Percentiles rank a stretch among this genome's conserved stretches.
Evolutionary conservation across 2,113 vertebrate genomes (phyloP).

Genomic region (Gila orcuttii): DNA sequence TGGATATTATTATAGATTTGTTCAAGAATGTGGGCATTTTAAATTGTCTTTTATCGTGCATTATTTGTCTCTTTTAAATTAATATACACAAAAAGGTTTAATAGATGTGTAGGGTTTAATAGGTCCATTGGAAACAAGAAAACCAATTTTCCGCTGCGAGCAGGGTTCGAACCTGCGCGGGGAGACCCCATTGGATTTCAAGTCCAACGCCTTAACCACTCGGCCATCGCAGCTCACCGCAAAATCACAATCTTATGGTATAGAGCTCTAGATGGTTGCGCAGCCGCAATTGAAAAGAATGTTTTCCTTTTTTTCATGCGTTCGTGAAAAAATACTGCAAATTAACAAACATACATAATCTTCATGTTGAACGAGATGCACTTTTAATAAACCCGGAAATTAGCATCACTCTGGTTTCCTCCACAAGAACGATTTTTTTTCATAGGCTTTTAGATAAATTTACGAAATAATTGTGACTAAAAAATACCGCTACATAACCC

Average conservation of each 20-base stretch:
- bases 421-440: background rate
- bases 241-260: rapidly evolving
- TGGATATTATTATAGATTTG: background rate
- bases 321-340: no score
- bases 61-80: background rate
- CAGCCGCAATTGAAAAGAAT: rapidly evolving
- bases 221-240: constrained; percentile 81
- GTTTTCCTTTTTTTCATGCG: no score
- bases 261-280: no score
- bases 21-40: background rate
- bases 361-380: background rate
- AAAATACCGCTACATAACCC: background rate
- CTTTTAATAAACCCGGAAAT: background rate
- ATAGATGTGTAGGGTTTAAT: background rate
- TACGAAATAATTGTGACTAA: background rate
- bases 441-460: no score
- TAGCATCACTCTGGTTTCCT: background rate
- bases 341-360: no score
- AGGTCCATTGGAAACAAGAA: background rate
- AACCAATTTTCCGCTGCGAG: constrained; percentile 77
- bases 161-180: constrained; percentile 89
- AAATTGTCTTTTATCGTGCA: background rate
- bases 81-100: background rate
- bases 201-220: constrained; percentile 94
- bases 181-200: constrained; percentile 92